Evolutionary conservation across 2,113 vertebrate genomes (phyloP), one percentile per base, ranked within the genome.

Genomic region (Panthera leo): DNA sequence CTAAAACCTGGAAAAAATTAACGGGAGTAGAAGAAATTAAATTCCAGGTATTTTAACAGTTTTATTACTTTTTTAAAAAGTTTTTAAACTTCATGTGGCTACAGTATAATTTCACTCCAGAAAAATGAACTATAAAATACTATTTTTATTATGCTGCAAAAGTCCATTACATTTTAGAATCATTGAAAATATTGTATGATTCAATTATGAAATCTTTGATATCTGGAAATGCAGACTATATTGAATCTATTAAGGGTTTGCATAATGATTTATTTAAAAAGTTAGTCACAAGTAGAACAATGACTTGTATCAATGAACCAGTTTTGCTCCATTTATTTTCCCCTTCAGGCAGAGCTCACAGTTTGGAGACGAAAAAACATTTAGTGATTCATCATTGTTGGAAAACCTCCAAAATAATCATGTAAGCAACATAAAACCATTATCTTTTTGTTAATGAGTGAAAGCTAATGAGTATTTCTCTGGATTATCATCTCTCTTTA

Each of bases 351-450:
- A 99, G 97, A 99, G 98, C 93, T 98, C 99, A 97, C 99, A 99
- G 92, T 98, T 98, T 34, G 99, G 99, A 96, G 99, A 99, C 6
- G 99, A 99, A 97, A 99, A 98, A 76, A 98, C 98, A 97, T 99
- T 99, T 98, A 99, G 98, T 98, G 99, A 99, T 85, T 98, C 98
- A 9, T 99, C 99, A 65, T 98, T 99, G 98, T 98, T 99, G 98
- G 99, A 99, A 99, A 99, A 99, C 98, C 99, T 99, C 98, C 99
- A 99, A 98, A 99, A 98, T 98, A 99, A 99, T 99, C 99, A 99
- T 98, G 99, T 99, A 99, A 99, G 99, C 99, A 97, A 73, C 21
- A 23, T 10, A 93, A 82, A 95, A 97, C 85, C 5, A 29, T 70
- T 85, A 25, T 88, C 48, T 95, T 92, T 87, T 53, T 25, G 53